A percentile compares a stretch with the other conserved stretches of the same genome.
phyloP scores from a whole-genome alignment of 2,797 vertebrate genomes.

The Synanceia verrucosa region DNA sequence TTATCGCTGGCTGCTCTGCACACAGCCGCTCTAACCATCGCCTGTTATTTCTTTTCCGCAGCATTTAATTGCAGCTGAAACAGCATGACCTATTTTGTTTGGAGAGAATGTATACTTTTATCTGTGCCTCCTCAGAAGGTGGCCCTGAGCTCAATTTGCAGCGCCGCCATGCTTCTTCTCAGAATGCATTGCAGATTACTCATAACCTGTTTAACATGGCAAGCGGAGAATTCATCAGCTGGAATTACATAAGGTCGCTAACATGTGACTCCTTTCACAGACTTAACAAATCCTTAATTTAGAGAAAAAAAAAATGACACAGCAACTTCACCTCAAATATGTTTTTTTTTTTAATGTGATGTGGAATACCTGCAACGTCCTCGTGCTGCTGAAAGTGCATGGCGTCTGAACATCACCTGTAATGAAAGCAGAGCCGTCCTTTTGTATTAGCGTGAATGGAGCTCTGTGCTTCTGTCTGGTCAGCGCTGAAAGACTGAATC shows the following conservation, averaged over 20 bases:
- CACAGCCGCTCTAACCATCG: conserved; percentile 66
- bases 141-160: conserved; percentile 80
- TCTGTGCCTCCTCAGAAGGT: conserved; percentile 75
- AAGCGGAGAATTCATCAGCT: conserved; percentile 54
- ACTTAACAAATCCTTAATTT: conserved; percentile 34
- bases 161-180: conserved; percentile 49
- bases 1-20: conserved; percentile 69
- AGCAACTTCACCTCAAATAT: conserved; percentile 27
- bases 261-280: conserved; percentile 33
- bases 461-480: conserved; percentile 3
- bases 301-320: conserved; percentile 50
- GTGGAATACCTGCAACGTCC: neutral
- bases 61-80: conserved; percentile 84
- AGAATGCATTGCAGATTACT: conserved; percentile 57
- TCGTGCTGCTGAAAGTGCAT: neutral
- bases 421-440: conserved; percentile 10
- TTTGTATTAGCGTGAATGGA: neutral
- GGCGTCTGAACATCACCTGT: conserved; percentile 5
- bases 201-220: conserved; percentile 60
- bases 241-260: conserved; percentile 57
- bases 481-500: conserved; percentile 18
- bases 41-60: conserved; percentile 69
- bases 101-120: conserved; percentile 75
- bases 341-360: conserved; percentile 6
- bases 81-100: conserved; percentile 86